Evolutionary conservation across 2,888 invertebrate species (phyloP).

Genomic region (Ramazzottius varieornatus): DNA sequence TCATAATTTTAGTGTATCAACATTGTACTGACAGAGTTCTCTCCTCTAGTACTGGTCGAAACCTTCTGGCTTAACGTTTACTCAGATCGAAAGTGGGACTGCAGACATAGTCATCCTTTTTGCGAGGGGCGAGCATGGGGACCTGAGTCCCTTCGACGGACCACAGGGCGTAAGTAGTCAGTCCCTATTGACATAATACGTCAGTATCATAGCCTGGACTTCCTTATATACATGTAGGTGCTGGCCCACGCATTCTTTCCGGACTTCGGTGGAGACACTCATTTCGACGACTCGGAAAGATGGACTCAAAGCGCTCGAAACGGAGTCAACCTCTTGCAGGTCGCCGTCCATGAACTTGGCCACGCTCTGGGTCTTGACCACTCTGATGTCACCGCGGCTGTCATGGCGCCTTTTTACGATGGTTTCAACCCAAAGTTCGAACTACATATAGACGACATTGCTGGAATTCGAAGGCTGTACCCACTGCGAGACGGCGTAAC

Average conservation of each 20-base stretch:
- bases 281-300: neutral
- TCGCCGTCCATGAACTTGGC: neutral
- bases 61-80: neutral
- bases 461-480: neutral
- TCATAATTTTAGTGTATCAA: neutral
- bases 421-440: slow-evolving; percentile 1
- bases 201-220: no score
- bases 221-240: no score
- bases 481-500: neutral
- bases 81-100: neutral
- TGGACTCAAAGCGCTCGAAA: slow-evolving; percentile 2
- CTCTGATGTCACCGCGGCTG: neutral
- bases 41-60: neutral
- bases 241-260: neutral
- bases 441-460: neutral
- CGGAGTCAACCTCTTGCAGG: neutral
- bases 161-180: neutral
- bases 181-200: neutral
- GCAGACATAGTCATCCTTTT: neutral
- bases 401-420: slow-evolving; percentile 3
- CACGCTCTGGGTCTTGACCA: slow-evolving; percentile 2
- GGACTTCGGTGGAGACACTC: neutral
- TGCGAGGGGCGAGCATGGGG: neutral
- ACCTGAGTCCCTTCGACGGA: neutral
- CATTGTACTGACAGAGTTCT: no score